Evolutionary conservation across 2,113 vertebrate species (phyloP).

Genomic region (Trichechus manatus): DNA sequence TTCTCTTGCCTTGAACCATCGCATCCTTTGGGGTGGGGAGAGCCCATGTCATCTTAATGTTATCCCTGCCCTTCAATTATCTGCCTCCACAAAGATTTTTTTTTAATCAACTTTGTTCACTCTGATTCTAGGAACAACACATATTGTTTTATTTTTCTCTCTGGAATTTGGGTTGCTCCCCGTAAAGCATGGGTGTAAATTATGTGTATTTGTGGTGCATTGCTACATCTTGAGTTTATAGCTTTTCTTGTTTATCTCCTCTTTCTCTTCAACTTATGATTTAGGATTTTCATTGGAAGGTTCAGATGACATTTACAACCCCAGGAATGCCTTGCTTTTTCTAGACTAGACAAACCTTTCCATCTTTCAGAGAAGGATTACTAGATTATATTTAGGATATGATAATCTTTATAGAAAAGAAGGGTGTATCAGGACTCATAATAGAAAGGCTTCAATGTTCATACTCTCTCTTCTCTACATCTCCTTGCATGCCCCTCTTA

Average conservation of each 20-base stretch:
- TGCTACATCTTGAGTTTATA: not conserved
- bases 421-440: not conserved
- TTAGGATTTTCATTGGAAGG: not conserved
- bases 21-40: not conserved
- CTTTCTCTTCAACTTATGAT: not conserved
- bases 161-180: not conserved
- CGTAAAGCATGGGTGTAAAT: not conserved
- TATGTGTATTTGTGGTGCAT: not conserved
- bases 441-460: not conserved
- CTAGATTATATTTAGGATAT: not conserved
- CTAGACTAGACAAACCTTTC: no score
- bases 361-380: not conserved
- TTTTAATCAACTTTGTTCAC: not conserved
- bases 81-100: not conserved
- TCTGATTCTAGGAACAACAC: not conserved
- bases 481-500: rapidly evolving
- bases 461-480: not conserved
- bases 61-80: not conserved
- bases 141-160: not conserved
- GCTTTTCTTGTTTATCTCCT: not conserved
- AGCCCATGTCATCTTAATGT: not conserved
- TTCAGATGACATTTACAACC: not conserved
- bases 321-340: not conserved
- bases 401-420: not conserved
- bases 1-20: not conserved